Conservation (phyloP, 1,140 invertebrate species). For the Drosophila burlai region DNA sequence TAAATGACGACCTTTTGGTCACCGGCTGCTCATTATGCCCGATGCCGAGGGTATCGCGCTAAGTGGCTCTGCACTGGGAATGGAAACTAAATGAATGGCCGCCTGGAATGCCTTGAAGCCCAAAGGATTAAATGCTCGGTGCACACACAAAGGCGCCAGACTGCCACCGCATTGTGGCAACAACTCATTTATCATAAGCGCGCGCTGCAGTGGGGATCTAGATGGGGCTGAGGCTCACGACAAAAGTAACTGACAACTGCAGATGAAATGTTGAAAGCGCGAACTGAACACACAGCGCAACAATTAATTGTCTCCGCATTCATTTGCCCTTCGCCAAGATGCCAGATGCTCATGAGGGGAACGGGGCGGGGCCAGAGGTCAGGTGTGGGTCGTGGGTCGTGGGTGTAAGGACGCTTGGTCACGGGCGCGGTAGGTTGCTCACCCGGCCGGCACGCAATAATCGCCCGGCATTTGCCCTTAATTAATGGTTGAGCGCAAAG, state of each 20-base stretch:
- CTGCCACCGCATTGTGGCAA: slow-evolving; percentile 72
- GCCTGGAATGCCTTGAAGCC: slow-evolving; percentile 53
- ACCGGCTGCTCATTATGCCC: slow-evolving; percentile 54
- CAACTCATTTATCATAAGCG: slow-evolving; percentile 81
- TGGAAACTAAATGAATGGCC: slow-evolving; percentile 60
- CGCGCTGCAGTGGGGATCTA: slow-evolving; percentile 25
- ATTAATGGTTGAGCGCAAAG: slow-evolving; percentile 75
- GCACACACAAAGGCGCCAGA: slow-evolving; percentile 45
- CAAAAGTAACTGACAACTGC: slow-evolving; percentile 80
- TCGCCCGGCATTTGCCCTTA: slow-evolving; percentile 74
- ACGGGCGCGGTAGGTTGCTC: slow-evolving; percentile 50
- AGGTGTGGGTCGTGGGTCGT: slow-evolving; percentile 6
- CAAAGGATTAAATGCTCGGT: slow-evolving; percentile 62
- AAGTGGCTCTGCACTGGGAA: slow-evolving; percentile 52
- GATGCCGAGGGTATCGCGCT: slow-evolving; percentile 35
- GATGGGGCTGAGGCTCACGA: slow-evolving; percentile 28
- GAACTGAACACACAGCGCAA: slow-evolving; percentile 77
- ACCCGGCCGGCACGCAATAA: slow-evolving; percentile 70
- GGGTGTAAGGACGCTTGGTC: slow-evolving; percentile 12
- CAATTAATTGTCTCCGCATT: slow-evolving; percentile 81
- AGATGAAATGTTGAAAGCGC: slow-evolving; percentile 82
- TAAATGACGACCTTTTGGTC: neutral
- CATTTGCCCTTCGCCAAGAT: slow-evolving; percentile 50
- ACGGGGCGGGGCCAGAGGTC: slow-evolving; percentile 16
- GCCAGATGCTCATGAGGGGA: slow-evolving; percentile 32